Percentiles rank a stretch among this genome's conserved stretches.
phyloP scores from a whole-genome alignment of 2,888 invertebrate species.

The Thymelicus lineola region DNA sequence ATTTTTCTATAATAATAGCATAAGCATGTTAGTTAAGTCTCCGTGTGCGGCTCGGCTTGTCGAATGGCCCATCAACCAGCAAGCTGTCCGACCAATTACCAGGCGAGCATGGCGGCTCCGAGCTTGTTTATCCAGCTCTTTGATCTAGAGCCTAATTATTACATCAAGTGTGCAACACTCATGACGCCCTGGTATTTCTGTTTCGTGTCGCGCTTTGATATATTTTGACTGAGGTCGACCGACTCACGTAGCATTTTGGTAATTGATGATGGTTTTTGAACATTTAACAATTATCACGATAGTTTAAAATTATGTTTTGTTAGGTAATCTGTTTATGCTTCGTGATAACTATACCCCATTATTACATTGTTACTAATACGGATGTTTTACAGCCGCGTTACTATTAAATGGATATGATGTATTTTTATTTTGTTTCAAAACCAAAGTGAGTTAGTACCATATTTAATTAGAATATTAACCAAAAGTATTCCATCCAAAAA shows the following conservation, averaged over 20 bases:
- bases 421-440: too few species aligned
- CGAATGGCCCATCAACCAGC: constrained; percentile 43
- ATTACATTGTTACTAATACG: too few species aligned
- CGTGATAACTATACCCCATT: too few species aligned
- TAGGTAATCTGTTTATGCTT: too few species aligned
- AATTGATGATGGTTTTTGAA: constrained; percentile 7
- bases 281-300: neutral
- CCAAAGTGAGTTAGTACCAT: too few species aligned
- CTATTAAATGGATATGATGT: too few species aligned
- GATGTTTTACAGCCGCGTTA: too few species aligned
- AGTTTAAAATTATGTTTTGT: too few species aligned
- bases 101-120: constrained; percentile 61
- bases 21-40: constrained; percentile 22
- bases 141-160: constrained; percentile 70
- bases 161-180: constrained; percentile 60
- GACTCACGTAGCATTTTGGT: constrained; percentile 1
- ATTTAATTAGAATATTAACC: too few species aligned
- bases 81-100: constrained; percentile 62
- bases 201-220: constrained; percentile 53
- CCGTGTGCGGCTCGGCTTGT: constrained; percentile 37
- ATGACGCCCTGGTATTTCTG: constrained; percentile 65
- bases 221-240: constrained; percentile 36
- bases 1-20: constrained; percentile 18
- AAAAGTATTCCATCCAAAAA: too few species aligned
- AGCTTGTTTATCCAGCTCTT: constrained; percentile 58